These are phyloP conservation scores for Poeciliopsis presidionis DNA, from an alignment of 2,797 vertebrate genomes.

Conservation along the genomic window DNA sequence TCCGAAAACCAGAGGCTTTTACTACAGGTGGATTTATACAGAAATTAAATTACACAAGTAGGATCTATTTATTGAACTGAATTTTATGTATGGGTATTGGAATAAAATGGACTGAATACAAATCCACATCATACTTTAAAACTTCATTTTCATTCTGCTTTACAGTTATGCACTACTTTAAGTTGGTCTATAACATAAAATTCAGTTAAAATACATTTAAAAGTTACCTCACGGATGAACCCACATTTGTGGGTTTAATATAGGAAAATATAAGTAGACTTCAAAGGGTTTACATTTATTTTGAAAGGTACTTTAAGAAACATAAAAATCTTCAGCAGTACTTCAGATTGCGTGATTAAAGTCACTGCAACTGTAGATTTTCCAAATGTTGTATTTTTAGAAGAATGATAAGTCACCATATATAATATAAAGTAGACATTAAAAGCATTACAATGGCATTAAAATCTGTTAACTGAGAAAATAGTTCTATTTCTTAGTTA, in stretches of 20 bases:
- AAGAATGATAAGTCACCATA: not conserved
- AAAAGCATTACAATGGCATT: not conserved
- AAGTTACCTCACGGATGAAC: too few relatives aligned
- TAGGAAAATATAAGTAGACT: not conserved
- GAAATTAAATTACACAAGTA: not conserved
- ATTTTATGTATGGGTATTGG: not conserved
- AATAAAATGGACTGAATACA: not conserved
- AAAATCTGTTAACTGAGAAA: constrained; percentile 1
- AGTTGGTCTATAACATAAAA: not conserved
- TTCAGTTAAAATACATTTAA: not conserved
- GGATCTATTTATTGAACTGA: not conserved
- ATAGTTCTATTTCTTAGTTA: not conserved
- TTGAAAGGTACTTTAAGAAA: not conserved
- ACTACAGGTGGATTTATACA: not conserved
- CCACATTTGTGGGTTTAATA: not conserved
- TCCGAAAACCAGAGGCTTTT: not conserved
- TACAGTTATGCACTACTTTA: not conserved
- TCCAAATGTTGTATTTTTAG: not conserved
- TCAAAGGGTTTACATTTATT: not conserved
- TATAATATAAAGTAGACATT: not conserved
- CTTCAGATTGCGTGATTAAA: not conserved
- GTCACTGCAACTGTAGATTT: not conserved
- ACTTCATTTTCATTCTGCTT: not conserved
- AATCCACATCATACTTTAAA: not conserved
- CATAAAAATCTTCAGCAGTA: not conserved